phyloP scores from a whole-genome alignment of 2,113 vertebrate species.

The Dascyllus trimaculatus region DNA sequence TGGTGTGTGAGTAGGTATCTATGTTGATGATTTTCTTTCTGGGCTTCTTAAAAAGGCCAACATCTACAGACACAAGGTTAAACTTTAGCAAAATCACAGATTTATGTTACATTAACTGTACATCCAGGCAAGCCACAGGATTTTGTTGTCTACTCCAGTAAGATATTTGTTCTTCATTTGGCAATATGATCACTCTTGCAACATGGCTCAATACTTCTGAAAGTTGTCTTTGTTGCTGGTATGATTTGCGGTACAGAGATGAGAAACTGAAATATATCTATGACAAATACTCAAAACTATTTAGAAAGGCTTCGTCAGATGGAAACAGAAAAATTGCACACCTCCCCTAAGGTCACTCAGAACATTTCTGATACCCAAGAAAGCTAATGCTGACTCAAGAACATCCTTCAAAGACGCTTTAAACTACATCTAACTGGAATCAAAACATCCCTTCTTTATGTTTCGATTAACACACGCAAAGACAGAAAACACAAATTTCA shows the following conservation, averaged over 20 bases:
- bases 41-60: slow-evolving; percentile 59
- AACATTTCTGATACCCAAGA: slow-evolving; percentile 42
- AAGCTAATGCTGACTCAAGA: slow-evolving; percentile 21
- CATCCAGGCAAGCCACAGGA: slow-evolving; percentile 57
- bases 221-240: slow-evolving; percentile 75
- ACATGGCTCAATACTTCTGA: slow-evolving; percentile 71
- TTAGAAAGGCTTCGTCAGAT: slow-evolving; percentile 59
- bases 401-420: slow-evolving; percentile 21
- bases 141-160: slow-evolving; percentile 46
- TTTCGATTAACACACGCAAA: slow-evolving; percentile 19
- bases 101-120: slow-evolving; percentile 64
- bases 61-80: slow-evolving; percentile 54
- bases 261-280: slow-evolving; percentile 46
- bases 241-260: slow-evolving; percentile 59
- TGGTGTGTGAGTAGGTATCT: slow-evolving; percentile 56
- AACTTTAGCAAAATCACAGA: slow-evolving; percentile 64
- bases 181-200: slow-evolving; percentile 71
- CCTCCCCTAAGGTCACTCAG: slow-evolving; percentile 63
- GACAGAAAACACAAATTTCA: slow-evolving; percentile 20
- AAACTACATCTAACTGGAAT: slow-evolving; percentile 41
- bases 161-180: slow-evolving; percentile 81
- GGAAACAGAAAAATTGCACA: slow-evolving; percentile 64
- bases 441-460: slow-evolving; percentile 42
- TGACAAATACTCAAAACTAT: slow-evolving; percentile 45
- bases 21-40: slow-evolving; percentile 45